Evolutionary conservation across 2,888 invertebrate genomes (phyloP).

Genomic region (Mythimna ferrago): DNA sequence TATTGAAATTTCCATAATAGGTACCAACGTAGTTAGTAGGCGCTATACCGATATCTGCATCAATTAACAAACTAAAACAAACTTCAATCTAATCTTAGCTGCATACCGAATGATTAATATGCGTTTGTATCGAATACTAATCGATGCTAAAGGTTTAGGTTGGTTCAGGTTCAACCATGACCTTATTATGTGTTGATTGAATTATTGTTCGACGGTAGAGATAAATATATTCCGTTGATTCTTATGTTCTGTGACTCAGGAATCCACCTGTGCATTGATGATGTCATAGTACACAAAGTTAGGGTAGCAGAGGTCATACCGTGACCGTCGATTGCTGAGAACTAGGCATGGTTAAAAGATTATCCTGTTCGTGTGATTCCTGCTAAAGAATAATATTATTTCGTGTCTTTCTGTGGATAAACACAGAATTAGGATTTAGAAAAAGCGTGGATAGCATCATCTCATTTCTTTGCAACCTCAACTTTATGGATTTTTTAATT

Average conservation of each 20-base stretch:
- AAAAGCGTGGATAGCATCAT: neutral
- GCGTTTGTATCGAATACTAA: slow-evolving; percentile 66
- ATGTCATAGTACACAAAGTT: slow-evolving; percentile 38
- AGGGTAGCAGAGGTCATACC: slow-evolving; percentile 35
- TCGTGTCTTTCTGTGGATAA: neutral
- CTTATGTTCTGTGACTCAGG: slow-evolving; percentile 58
- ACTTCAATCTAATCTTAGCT: slow-evolving; percentile 31
- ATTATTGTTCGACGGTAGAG: slow-evolving; percentile 68
- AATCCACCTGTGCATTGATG: slow-evolving; percentile 43
- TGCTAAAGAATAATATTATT: neutral
- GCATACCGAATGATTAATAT: slow-evolving; percentile 73
- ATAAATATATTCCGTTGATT: slow-evolving; percentile 58
- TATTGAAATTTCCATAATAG: neutral
- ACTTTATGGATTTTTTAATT: too few species aligned
- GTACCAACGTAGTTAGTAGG: neutral
- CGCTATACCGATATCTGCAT: neutral
- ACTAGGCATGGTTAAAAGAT: slow-evolving; percentile 8
- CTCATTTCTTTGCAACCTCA: neutral
- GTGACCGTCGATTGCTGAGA: slow-evolving; percentile 27
- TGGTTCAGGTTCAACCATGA: slow-evolving; percentile 74
- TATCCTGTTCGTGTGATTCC: neutral
- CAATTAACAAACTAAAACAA: slow-evolving; percentile 43
- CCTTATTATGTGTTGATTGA: slow-evolving; percentile 74
- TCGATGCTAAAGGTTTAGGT: slow-evolving; percentile 75
- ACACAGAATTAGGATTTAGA: neutral